These are phyloP conservation scores for Micropterix aruncella DNA, from an alignment of 2,888 invertebrate species.

Conservation along the genomic window DNA sequence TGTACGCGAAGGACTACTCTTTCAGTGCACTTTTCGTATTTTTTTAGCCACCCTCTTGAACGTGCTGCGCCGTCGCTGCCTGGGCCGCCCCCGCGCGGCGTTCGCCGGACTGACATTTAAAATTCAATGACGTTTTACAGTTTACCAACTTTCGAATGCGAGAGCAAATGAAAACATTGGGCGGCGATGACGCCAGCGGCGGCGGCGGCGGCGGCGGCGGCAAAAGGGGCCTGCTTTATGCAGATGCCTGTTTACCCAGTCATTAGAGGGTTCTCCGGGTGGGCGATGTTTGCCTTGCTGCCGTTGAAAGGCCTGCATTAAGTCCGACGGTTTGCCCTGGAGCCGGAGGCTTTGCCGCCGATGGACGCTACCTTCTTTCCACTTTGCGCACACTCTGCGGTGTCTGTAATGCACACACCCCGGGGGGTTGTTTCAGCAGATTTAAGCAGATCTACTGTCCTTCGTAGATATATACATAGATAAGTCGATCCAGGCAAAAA, in stretches of 20 bases:
- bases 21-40: too few species aligned
- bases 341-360: constrained; percentile 3
- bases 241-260: constrained; percentile 48
- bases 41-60: too few species aligned
- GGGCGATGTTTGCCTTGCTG: constrained; percentile 17
- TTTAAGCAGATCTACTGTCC: too few species aligned
- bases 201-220: too few species aligned
- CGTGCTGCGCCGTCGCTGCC: too few species aligned
- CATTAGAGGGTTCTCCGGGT: constrained; percentile 32
- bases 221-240: constrained; percentile 21
- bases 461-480: too few species aligned
- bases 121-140: not conserved
- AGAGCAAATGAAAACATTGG: not conserved
- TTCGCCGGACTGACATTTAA: not conserved
- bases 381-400: not conserved
- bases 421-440: too few species aligned
- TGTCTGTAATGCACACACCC: too few species aligned
- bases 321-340: constrained; percentile 6
- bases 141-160: not conserved
- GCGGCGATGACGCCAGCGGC: not conserved
- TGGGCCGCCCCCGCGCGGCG: not conserved
- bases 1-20: too few species aligned
- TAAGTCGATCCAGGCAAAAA: too few species aligned
- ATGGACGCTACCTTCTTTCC: not conserved
- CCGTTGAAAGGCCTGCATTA: constrained; percentile 5